Base-by-base conservation (phyloP, 2,888 invertebrate genomes). In the Coenonympha glycerion region DNA sequence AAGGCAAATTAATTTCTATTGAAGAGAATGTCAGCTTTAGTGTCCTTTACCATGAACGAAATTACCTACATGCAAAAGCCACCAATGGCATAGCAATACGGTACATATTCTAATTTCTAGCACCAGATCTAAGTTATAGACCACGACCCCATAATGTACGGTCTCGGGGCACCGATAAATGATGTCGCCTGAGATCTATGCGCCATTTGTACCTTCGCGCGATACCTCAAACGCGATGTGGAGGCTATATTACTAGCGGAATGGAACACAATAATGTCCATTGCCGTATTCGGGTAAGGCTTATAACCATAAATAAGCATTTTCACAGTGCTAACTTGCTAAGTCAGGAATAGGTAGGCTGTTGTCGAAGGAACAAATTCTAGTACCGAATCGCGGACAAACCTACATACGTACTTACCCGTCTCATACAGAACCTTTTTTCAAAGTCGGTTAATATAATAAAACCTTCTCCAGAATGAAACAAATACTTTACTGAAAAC, bases 91-190 rank as follows among this genome's bases (percentile, higher is more conserved):
- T 16, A 37, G 24, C 44, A 39, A 52, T 48, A 37, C 47, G 58
- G 60, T 56, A 58, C 59, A 66, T 63, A 62, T 61, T 60, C 52
- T 54, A n/a, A n/a, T n/a, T n/a, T n/a, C 52, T 51, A 51, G 53
- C 44, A 51, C 57, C 59, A 58, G 45, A 51, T 16, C 18, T 41
- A 59, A 69, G 62, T 70, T 68, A 67, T 63, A 58, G 64, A 54
- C 36, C 69, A 72, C 68, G 66, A 67, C 55, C 62, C 45, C 48
- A 52, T 61, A 65, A 69, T 63, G 61, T 66, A 67, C 61, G 60
- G 48, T 57, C 56, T 51, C 34, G 39, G 37, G 47, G 49, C 51
- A 47, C 53, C 57, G 59, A 64, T 71, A 65, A 64, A 63, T 53
- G 58, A 64, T 62, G 59, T 67, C 63, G 56, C 62, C 63, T 55